These are phyloP conservation scores for Scelioninae gen. 2 DNA, from an alignment of 2,888 invertebrate genomes.

Conservation along the genomic window DNA sequence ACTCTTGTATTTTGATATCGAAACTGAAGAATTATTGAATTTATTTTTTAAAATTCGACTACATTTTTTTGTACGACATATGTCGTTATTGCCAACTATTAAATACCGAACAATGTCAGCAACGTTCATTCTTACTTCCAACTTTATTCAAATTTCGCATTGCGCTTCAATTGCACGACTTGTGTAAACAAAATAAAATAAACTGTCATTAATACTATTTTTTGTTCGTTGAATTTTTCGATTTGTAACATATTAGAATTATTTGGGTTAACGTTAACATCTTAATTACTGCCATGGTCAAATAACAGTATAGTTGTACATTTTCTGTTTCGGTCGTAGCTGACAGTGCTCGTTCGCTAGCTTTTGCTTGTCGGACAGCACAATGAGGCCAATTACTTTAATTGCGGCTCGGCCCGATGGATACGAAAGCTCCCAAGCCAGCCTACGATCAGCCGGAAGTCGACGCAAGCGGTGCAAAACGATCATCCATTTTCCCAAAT, in stretches of 20 bases:
- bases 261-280: constrained; percentile 39
- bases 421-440: constrained; percentile 70
- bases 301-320: constrained; percentile 54
- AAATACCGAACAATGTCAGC: no score
- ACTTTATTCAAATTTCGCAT: no score
- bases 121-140: no score
- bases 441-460: constrained; percentile 68
- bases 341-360: constrained; percentile 68
- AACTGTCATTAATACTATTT: no score
- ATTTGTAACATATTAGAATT: constrained; percentile 15
- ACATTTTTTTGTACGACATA: no score
- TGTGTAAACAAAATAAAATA: no score
- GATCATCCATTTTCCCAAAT: constrained; percentile 66
- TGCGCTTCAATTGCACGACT: no score
- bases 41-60: no score
- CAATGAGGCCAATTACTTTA: constrained; percentile 73
- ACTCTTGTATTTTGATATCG: no score
- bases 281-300: constrained; percentile 47
- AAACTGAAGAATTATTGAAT: no score
- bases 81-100: no score
- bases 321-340: constrained; percentile 65
- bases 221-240: no score
- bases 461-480: constrained; percentile 69
- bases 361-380: constrained; percentile 69
- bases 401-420: constrained; percentile 69